Evolutionary conservation across 2,797 vertebrate species (phyloP).

Genomic region (Petrocephalus sullivani): DNA sequence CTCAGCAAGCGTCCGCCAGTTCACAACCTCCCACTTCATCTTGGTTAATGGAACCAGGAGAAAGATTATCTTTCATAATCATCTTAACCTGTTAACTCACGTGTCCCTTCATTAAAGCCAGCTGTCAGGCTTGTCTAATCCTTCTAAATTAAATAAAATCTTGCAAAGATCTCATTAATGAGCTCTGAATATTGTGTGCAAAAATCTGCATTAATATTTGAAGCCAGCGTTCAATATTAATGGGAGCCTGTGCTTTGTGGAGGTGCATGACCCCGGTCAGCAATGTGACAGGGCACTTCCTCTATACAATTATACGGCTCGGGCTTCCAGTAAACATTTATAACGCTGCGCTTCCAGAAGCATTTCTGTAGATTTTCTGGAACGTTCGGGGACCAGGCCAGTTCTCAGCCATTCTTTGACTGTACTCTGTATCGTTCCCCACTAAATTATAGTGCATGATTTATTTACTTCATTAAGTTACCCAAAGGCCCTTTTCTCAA

Average conservation of each 20-base stretch:
- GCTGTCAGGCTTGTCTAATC: conserved; percentile 52
- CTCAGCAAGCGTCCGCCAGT: conserved; percentile 47
- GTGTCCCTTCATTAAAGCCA: conserved; percentile 27
- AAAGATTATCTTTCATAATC: conserved; percentile 52
- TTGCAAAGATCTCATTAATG: conserved; percentile 57
- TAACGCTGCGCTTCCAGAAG: neutral
- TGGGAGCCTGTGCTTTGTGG: conserved; percentile 37
- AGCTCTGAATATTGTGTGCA: conserved; percentile 58
- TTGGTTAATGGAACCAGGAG: conserved; percentile 37
- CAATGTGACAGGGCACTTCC: neutral
- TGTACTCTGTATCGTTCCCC: neutral
- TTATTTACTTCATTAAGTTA: conserved; percentile 13
- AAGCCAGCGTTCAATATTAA: conserved; percentile 54
- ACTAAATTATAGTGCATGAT: neutral
- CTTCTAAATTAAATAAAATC: conserved; percentile 58
- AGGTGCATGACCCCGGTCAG: conserved; percentile 15
- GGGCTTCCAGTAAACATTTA: conserved; percentile 18
- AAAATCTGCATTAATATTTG: conserved; percentile 68
- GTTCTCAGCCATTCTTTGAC: neutral
- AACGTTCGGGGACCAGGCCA: neutral
- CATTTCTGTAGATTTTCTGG: neutral
- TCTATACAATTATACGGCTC: conserved; percentile 14
- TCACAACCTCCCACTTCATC: conserved; percentile 48
- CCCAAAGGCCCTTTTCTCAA: neutral
- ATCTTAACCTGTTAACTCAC: conserved; percentile 38